Conservation (phyloP, 2,888 invertebrate species). For the Lampropteryx suffumata region DNA sequence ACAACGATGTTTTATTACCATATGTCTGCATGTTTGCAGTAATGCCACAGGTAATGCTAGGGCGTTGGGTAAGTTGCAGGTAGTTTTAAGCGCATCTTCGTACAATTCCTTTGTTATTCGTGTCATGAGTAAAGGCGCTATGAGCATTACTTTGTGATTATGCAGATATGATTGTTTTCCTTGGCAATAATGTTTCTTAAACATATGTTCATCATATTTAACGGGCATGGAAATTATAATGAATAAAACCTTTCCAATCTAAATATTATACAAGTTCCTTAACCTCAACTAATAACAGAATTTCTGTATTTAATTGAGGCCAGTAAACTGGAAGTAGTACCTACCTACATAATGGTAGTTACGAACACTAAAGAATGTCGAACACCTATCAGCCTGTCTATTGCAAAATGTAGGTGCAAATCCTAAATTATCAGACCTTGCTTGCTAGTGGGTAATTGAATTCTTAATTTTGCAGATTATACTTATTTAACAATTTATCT, state of each 20-base stretch:
- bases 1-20: constrained; percentile 70
- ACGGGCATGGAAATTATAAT: constrained; percentile 3
- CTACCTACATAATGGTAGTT: constrained; percentile 59
- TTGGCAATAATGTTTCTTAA: background rate
- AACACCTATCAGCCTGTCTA: constrained; percentile 38
- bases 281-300: constrained; percentile 28
- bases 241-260: constrained; percentile 7
- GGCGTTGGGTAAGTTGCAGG: constrained; percentile 54
- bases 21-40: constrained; percentile 59
- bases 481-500: too few relatives aligned
- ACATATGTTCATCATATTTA: background rate
- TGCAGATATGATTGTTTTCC: background rate
- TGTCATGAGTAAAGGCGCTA: constrained; percentile 15
- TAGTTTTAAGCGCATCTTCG: constrained; percentile 54
- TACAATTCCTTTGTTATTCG: constrained; percentile 36
- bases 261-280: constrained; percentile 14
- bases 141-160: constrained; percentile 4
- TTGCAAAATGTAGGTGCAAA: constrained; percentile 58
- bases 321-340: constrained; percentile 59
- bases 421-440: constrained; percentile 42
- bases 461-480: constrained; percentile 15
- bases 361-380: constrained; percentile 26
- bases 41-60: constrained; percentile 48
- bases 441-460: constrained; percentile 27
- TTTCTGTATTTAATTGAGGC: constrained; percentile 71